phyloP scores from a whole-genome alignment of 2,888 invertebrate species.

The Nebria brevicollis region DNA sequence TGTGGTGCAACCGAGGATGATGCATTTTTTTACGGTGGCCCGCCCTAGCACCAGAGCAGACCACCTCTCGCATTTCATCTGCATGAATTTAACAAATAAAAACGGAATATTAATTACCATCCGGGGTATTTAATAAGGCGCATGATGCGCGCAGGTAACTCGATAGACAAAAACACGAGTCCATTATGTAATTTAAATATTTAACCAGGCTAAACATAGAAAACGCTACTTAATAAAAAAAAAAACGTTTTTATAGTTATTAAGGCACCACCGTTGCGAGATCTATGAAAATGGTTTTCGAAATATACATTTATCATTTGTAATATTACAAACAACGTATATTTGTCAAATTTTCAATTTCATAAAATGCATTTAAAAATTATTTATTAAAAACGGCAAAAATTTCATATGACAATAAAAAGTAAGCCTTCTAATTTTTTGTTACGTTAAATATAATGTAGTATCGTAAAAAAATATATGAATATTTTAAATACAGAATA shows the following conservation, averaged over 20 bases:
- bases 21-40: conserved; percentile 41
- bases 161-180: conserved; percentile 29
- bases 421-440: neutral
- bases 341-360: too few relatives aligned
- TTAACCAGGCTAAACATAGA: neutral
- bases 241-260: neutral
- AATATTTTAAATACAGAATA: neutral
- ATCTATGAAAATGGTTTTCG: too few relatives aligned
- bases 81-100: conserved; percentile 45
- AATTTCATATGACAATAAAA: neutral
- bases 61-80: conserved; percentile 22
- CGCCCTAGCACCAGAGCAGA: conserved; percentile 19
- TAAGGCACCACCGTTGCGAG: neutral
- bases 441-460: neutral
- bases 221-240: neutral
- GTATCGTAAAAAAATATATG: neutral
- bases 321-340: too few relatives aligned
- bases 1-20: conserved; percentile 34
- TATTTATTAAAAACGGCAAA: neutral
- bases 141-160: conserved; percentile 17
- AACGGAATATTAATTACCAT: conserved; percentile 46
- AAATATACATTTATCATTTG: too few relatives aligned
- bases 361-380: too few relatives aligned
- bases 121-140: conserved; percentile 42
- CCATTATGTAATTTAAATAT: conserved; percentile 15